A percentile compares a stretch with the other conserved stretches of the same genome.
phyloP scores from a whole-genome alignment of 2,888 invertebrate species.

The Hyles lineata region DNA sequence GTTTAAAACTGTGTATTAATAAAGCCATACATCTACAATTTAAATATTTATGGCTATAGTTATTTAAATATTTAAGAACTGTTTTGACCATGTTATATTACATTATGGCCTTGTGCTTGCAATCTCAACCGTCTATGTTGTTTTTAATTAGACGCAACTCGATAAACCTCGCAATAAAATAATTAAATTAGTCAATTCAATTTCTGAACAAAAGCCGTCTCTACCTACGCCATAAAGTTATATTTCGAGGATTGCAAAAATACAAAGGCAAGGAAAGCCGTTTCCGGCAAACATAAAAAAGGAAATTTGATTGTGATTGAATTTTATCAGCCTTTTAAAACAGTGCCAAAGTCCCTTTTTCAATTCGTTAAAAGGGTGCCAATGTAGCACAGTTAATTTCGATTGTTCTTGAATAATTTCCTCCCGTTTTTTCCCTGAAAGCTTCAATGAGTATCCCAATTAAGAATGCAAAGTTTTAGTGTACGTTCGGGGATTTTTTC shows the following conservation, averaged over 20 bases:
- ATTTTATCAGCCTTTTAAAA: constrained; percentile 67
- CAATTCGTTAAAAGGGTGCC: constrained; percentile 55
- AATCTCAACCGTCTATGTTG: no score
- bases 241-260: constrained; percentile 2
- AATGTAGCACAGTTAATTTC: constrained; percentile 44
- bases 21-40: no score
- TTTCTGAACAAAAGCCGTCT: neutral
- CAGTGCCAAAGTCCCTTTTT: constrained; percentile 51
- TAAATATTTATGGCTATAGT: no score
- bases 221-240: neutral
- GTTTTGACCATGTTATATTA: no score
- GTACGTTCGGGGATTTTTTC: neutral
- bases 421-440: constrained; percentile 34
- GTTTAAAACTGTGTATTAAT: no score
- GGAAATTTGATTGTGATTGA: constrained; percentile 62
- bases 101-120: no score
- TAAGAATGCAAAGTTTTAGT: constrained; percentile 22
- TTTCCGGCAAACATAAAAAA: constrained; percentile 39
- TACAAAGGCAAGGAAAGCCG: constrained; percentile 1
- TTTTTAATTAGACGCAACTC: neutral
- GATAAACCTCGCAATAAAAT: neutral
- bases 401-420: constrained; percentile 37
- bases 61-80: no score
- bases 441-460: constrained; percentile 38
- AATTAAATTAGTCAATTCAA: neutral